A percentile compares a stretch with the other conserved stretches of the same genome.
These are phyloP conservation scores for Platysteira castanea DNA, from an alignment of 2,113 vertebrate genomes.

Conservation along the genomic window DNA sequence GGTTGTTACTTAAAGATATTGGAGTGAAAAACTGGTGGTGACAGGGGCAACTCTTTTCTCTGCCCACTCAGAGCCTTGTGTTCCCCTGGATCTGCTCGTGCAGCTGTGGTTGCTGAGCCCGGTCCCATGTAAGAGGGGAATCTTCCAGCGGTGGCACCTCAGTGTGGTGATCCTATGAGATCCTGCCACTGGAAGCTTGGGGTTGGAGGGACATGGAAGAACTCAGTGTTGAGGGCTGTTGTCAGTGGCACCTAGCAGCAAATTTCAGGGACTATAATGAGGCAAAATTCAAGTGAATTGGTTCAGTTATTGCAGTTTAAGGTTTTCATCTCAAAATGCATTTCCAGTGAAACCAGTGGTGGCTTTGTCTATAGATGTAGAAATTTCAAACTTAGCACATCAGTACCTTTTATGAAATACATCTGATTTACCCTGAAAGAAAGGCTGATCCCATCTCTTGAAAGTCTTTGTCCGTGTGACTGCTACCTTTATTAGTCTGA, in stretches of 20 bases:
- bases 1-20: neutral
- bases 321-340: neutral
- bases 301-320: neutral
- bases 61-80: accelerated
- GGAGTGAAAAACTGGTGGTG: neutral
- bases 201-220: accelerated
- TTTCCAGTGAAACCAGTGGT: neutral
- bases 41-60: neutral
- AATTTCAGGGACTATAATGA: neutral
- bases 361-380: neutral
- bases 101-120: neutral
- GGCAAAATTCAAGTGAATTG: neutral
- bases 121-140: accelerated
- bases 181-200: accelerated
- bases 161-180: accelerated
- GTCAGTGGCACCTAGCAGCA: accelerated
- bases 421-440: neutral
- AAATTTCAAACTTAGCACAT: neutral
- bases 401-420: neutral
- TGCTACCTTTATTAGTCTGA: neutral
- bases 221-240: neutral
- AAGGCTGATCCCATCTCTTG: neutral
- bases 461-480: neutral
- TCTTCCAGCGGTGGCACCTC: neutral
- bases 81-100: accelerated